phyloP scores from a whole-genome alignment of 2,113 vertebrate species.

The Sinocyclocheilus anshuiensis region DNA sequence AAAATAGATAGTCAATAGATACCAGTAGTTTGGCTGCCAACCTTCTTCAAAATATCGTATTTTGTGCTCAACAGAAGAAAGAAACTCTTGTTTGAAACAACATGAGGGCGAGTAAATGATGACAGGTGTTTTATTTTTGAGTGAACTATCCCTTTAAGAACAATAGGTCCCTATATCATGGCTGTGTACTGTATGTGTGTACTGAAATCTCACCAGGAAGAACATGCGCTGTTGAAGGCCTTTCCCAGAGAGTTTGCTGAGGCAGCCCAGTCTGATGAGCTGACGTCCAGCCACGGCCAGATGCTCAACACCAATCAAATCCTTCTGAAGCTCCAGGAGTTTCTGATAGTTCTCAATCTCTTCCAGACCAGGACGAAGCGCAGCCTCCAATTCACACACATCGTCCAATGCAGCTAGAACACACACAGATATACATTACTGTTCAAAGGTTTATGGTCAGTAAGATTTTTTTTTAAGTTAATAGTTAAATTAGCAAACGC shows the following conservation, averaged over 20 bases:
- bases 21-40: neutral
- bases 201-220: conserved; percentile 84
- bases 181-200: neutral
- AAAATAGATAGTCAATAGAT: neutral
- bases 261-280: conserved; percentile 96
- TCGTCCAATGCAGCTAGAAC: conserved; percentile 90
- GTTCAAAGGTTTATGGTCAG: too few relatives aligned
- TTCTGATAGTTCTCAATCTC: conserved; percentile 99
- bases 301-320: conserved; percentile 91
- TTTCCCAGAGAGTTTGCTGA: conserved; percentile 97
- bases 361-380: conserved; percentile 87
- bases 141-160: neutral
- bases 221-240: conserved; percentile 99
- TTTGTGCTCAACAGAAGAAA: neutral
- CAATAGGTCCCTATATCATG: neutral
- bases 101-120: neutral
- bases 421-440: neutral
- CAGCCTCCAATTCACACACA: conserved; percentile 90
- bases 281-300: conserved; percentile 88
- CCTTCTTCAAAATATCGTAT: neutral
- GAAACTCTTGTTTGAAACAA: neutral
- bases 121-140: neutral
- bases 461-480: too few relatives aligned
- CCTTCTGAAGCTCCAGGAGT: conserved; percentile 93
- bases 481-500: too few relatives aligned